Evolutionary conservation across 1,140 invertebrate species (phyloP).

Genomic region (Palaemon carinicauda): DNA sequence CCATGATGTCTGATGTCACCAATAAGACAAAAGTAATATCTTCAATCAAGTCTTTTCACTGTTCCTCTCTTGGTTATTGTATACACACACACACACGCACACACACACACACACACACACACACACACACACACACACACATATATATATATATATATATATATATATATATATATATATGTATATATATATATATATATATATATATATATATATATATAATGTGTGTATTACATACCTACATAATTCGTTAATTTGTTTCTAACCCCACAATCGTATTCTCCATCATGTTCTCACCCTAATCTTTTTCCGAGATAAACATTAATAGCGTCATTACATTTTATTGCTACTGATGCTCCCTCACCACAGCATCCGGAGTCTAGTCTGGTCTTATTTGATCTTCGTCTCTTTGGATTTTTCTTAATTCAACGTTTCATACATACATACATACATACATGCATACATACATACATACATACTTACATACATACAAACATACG

Average conservation of each 20-base stretch:
- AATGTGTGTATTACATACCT: too few relatives aligned
- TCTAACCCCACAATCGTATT: neutral
- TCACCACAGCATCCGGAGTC: neutral
- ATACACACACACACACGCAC: neutral
- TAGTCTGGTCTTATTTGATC: neutral
- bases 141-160: neutral
- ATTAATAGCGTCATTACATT: too few relatives aligned
- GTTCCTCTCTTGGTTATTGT: neutral
- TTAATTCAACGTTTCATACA: too few relatives aligned
- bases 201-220: neutral
- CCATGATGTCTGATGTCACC: too few relatives aligned
- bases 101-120: neutral
- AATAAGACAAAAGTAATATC: too few relatives aligned
- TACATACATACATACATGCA: too few relatives aligned
- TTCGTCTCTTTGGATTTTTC: neutral
- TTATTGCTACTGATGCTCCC: too few relatives aligned
- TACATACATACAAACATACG: too few relatives aligned
- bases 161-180: slow-evolving; percentile 2
- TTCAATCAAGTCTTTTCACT: too few relatives aligned
- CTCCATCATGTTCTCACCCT: neutral
- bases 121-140: neutral
- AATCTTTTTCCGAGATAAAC: too few relatives aligned
- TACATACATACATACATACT: too few relatives aligned
- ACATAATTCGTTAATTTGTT: neutral
- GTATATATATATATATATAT: neutral